Evolutionary conservation across 2,113 vertebrate genomes (phyloP).

Genomic region (Labrus mixtus): DNA sequence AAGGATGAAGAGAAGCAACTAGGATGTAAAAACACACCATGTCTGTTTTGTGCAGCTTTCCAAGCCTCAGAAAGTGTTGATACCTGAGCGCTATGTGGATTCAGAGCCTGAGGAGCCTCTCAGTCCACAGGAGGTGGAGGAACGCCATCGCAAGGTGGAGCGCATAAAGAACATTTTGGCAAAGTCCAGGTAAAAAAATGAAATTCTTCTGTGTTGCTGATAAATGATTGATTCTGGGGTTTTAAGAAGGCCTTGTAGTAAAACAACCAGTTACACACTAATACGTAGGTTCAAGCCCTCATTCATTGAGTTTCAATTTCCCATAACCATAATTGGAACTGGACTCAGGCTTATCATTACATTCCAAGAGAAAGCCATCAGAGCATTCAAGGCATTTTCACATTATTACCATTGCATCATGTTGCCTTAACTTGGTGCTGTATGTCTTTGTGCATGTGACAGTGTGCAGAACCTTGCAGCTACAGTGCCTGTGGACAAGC

Average conservation of each 20-base stretch:
- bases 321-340: no score
- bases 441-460: conserved; percentile 25
- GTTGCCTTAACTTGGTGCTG: neutral
- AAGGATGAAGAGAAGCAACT: neutral
- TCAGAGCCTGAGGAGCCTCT: conserved; percentile 92
- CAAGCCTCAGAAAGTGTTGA: conserved; percentile 93
- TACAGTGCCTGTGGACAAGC: conserved; percentile 82
- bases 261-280: neutral
- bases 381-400: neutral
- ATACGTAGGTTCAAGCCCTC: no score
- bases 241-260: neutral
- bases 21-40: neutral
- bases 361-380: neutral
- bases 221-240: no score
- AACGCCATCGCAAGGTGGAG: conserved; percentile 92
- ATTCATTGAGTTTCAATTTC: no score
- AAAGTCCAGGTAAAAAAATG: conserved; percentile 90
- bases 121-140: conserved; percentile 92
- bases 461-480: conserved; percentile 92
- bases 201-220: neutral
- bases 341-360: no score
- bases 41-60: conserved; percentile 83
- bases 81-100: conserved; percentile 95
- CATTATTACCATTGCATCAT: neutral
- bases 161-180: conserved; percentile 95